phyloP scores from a whole-genome alignment of 2,113 vertebrate genomes.

The Lophochroa leadbeateri region DNA sequence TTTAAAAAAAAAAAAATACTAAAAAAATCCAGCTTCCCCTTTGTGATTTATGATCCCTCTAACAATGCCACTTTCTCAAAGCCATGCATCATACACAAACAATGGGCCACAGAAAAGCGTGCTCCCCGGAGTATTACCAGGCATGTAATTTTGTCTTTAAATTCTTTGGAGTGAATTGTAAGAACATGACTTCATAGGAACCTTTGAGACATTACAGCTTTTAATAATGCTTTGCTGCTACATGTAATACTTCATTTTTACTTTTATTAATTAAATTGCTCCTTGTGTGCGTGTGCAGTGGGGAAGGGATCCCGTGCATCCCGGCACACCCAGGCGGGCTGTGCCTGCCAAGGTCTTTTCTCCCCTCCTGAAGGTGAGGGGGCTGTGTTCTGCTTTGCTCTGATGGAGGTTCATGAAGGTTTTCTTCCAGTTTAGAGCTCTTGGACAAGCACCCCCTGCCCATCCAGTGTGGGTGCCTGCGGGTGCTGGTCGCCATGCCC shows the following conservation, averaged over 20 bases:
- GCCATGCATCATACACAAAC: constrained; percentile 67
- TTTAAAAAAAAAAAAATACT: neutral
- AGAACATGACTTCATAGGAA: constrained; percentile 80
- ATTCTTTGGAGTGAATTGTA: constrained; percentile 73
- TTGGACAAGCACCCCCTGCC: neutral
- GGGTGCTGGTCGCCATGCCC: neutral
- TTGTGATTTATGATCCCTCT: constrained; percentile 66
- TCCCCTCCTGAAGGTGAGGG: neutral
- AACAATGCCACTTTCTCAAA: constrained; percentile 74
- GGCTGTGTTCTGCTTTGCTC: neutral
- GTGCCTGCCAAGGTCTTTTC: neutral
- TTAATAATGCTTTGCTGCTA: constrained; percentile 76
- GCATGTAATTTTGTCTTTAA: constrained; percentile 81
- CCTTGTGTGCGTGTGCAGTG: neutral
- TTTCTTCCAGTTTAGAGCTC: neutral
- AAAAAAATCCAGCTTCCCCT: constrained; percentile 14
- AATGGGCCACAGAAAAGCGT: constrained; percentile 69
- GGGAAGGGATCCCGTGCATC: constrained; percentile 36
- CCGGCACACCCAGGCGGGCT: neutral
- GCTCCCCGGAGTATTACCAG: constrained; percentile 70
- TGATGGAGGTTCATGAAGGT: neutral
- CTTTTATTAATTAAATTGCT: constrained; percentile 77
- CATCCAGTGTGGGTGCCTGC: neutral
- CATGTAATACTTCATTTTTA: constrained; percentile 68
- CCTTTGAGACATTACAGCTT: constrained; percentile 73